Percentiles rank a stretch among this genome's conserved stretches.
Conservation (phyloP, 1,140 invertebrate genomes). For the Tetranychus urticae region DNA sequence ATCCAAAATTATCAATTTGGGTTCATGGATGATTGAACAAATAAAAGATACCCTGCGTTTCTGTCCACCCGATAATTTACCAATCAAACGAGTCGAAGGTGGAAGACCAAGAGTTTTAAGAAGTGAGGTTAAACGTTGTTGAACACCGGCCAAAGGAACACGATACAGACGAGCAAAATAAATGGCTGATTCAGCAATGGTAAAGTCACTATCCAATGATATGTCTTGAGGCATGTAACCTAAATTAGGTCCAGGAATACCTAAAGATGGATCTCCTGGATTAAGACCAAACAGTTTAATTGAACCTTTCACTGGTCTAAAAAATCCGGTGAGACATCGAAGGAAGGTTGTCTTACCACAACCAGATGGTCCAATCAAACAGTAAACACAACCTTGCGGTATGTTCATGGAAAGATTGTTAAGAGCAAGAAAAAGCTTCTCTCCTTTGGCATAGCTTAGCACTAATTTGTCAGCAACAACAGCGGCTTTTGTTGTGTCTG, state of each 20-base stretch:
- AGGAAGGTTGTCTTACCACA: conserved; percentile 15
- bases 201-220: conserved; percentile 75
- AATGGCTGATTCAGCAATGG: conserved; percentile 74
- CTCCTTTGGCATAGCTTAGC: neutral
- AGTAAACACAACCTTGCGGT: neutral
- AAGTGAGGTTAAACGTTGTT: conserved; percentile 53
- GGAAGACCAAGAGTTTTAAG: conserved; percentile 67
- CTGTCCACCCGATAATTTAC: conserved; percentile 51
- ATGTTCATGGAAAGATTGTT: neutral
- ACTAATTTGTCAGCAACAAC: neutral
- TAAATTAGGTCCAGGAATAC: conserved; percentile 10
- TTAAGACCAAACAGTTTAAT: neutral
- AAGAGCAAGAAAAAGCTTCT: neutral
- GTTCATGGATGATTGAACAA: conserved; percentile 71
- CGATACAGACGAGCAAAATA: conserved; percentile 86
- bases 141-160: conserved; percentile 29
- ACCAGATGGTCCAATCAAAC: conserved; percentile 13
- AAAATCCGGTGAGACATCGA: conserved; percentile 1
- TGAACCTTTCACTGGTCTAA: neutral
- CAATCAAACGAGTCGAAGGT: conserved; percentile 21
- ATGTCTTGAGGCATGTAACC: conserved; percentile 31
- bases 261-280: neutral
- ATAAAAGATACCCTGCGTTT: conserved; percentile 74
- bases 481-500: neutral
- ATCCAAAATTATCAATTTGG: conserved; percentile 71